Evolutionary conservation across 2,888 invertebrate species (phyloP).

Genomic region (Pegoplata infirma): DNA sequence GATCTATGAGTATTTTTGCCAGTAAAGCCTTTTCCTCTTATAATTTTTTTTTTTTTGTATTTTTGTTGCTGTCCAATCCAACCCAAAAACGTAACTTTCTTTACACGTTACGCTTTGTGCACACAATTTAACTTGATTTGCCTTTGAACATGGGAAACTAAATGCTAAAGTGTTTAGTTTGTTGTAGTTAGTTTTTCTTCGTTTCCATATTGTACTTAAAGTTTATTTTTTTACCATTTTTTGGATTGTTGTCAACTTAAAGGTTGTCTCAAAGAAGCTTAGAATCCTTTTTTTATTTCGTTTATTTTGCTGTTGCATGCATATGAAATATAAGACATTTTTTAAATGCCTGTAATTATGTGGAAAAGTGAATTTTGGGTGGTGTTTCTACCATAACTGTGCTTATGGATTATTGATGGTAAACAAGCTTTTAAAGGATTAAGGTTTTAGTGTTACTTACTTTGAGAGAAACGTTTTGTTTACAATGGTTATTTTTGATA

Average conservation of each 20-base stretch:
- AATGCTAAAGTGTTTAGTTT: conserved; percentile 25
- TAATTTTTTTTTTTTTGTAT: not conserved
- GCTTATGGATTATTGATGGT: conserved; percentile 55
- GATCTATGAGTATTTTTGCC: not conserved
- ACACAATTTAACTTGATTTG: conserved; percentile 63
- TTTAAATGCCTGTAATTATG: conserved; percentile 52
- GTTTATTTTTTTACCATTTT: conserved; percentile 1
- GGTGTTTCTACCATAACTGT: conserved; percentile 26
- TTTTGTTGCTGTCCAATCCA: conserved; percentile 46
- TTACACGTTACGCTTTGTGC: conserved; percentile 54
- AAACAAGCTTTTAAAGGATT: not conserved
- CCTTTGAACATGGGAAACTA: conserved; percentile 56
- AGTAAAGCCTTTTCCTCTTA: not conserved
- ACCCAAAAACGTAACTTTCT: conserved; percentile 22
- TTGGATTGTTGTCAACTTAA: conserved; percentile 48
- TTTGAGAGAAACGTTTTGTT: too few relatives aligned
- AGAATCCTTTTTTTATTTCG: not conserved
- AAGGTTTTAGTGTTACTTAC: too few relatives aligned
- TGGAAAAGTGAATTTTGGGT: conserved; percentile 49
- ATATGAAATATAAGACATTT: conserved; percentile 37
- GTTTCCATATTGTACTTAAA: not conserved
- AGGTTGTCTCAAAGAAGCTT: conserved; percentile 45
- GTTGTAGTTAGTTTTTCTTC: not conserved
- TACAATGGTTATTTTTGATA: too few relatives aligned
- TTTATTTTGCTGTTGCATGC: not conserved